Percentiles rank a stretch among this genome's conserved stretches.
Conservation (phyloP, 92 coral and sea anemone species). For the Pocillopora meandrina region DNA sequence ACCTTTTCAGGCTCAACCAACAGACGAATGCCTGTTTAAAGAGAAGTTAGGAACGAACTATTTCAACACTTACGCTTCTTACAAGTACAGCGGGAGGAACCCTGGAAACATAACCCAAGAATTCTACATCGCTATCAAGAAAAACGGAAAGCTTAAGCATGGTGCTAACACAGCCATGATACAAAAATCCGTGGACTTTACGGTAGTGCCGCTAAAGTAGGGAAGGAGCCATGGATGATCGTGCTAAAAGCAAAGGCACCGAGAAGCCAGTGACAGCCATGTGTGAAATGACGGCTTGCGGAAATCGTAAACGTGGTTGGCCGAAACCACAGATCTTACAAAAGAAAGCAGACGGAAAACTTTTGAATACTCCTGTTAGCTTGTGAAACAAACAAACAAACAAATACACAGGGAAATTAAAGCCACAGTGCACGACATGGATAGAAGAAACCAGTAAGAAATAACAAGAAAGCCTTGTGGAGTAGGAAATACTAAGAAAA, state of each 20-base stretch:
- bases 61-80: constrained; percentile 75
- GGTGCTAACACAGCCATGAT: constrained; percentile 68
- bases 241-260: background rate
- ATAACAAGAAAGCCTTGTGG: too few relatives aligned
- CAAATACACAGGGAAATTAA: too few relatives aligned
- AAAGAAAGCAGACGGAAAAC: too few relatives aligned
- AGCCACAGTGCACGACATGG: too few relatives aligned
- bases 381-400: too few relatives aligned
- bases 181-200: constrained; percentile 76
- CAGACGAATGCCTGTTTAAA: constrained; percentile 82
- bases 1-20: constrained; percentile 43
- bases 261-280: too few relatives aligned
- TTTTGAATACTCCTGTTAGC: too few relatives aligned
- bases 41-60: constrained; percentile 65
- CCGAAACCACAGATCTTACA: too few relatives aligned
- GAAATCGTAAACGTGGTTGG: too few relatives aligned
- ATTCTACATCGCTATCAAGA: constrained; percentile 81
- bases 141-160: constrained; percentile 74
- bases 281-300: too few relatives aligned
- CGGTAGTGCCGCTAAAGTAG: constrained; percentile 34
- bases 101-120: constrained; percentile 59
- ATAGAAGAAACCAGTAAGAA: too few relatives aligned
- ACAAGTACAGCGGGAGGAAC: constrained; percentile 76
- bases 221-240: background rate
- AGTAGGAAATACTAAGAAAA: too few relatives aligned